phyloP scores from a whole-genome alignment of 1,140 invertebrate genomes.

The Drosophila tropicalis region DNA sequence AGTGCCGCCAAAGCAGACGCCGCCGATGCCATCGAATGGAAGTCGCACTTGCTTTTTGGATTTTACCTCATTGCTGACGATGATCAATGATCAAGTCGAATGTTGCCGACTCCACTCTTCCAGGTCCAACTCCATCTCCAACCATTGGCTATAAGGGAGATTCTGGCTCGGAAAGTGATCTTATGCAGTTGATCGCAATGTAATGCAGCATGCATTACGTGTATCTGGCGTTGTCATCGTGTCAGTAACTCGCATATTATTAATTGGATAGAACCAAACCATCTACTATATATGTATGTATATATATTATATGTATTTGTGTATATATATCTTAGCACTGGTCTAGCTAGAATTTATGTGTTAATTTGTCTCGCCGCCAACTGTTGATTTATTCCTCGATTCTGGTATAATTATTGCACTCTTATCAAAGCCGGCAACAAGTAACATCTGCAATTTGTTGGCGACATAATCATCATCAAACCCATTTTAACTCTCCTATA shows the following conservation, averaged over 20 bases:
- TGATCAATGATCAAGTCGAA: constrained; percentile 73
- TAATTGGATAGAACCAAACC: constrained; percentile 66
- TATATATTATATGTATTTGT: too few species aligned
- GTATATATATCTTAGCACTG: not conserved
- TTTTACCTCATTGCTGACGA: constrained; percentile 60
- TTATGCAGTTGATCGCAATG: constrained; percentile 30
- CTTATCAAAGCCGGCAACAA: constrained; percentile 32
- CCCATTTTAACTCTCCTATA: not conserved
- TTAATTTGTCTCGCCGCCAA: constrained; percentile 76
- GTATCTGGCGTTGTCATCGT: constrained; percentile 76
- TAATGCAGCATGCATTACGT: constrained; percentile 75
- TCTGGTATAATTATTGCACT: constrained; percentile 39
- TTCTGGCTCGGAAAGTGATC: not conserved
- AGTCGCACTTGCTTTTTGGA: constrained; percentile 27
- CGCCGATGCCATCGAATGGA: constrained; percentile 26
- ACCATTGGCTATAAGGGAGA: not conserved
- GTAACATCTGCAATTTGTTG: constrained; percentile 62
- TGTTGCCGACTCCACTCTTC: constrained; percentile 33
- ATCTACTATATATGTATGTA: too few species aligned
- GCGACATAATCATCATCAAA: constrained; percentile 70
- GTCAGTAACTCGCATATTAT: constrained; percentile 78
- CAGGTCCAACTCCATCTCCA: constrained; percentile 35
- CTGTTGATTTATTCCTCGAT: constrained; percentile 65
- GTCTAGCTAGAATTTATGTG: constrained; percentile 72
- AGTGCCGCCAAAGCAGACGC: constrained; percentile 62